A percentile compares a stretch with the other conserved stretches of the same genome.
phyloP scores from a whole-genome alignment of 2,113 vertebrate genomes.

The Monopterus albus region DNA sequence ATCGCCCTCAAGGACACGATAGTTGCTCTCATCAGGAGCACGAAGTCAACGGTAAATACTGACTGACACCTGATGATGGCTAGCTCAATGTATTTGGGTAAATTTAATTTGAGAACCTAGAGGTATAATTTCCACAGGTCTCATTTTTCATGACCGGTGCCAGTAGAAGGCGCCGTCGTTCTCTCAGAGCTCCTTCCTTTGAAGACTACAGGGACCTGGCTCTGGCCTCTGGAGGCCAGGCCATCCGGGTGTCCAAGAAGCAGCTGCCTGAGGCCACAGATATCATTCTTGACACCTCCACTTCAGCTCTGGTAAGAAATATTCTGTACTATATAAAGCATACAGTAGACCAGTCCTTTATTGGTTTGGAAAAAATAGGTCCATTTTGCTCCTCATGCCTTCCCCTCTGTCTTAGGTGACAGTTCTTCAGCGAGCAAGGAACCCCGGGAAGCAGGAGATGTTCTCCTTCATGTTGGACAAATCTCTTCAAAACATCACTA shows the following conservation, averaged over 20 bases:
- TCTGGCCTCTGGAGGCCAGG: slow-evolving; percentile 80
- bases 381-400: neutral
- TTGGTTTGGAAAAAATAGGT: neutral
- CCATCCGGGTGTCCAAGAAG: slow-evolving; percentile 73
- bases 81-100: neutral
- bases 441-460: slow-evolving; percentile 59
- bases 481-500: slow-evolving; percentile 74
- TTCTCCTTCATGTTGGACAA: slow-evolving; percentile 75
- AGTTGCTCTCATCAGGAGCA: slow-evolving; percentile 72
- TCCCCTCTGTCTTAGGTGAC: slow-evolving; percentile 70
- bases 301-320: slow-evolving; percentile 81
- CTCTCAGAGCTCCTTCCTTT: slow-evolving; percentile 16
- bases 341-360: neutral
- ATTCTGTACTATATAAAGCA: neutral
- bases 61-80: neutral
- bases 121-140: slow-evolving; percentile 59
- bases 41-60: slow-evolving; percentile 76
- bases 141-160: slow-evolving; percentile 63
- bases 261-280: slow-evolving; percentile 74
- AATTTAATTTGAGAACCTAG: neutral
- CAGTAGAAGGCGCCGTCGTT: slow-evolving; percentile 39
- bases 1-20: slow-evolving; percentile 72
- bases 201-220: slow-evolving; percentile 73
- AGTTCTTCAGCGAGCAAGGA: slow-evolving; percentile 69
- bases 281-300: slow-evolving; percentile 80